Conservation (phyloP, 2,797 vertebrate species). For the Aratinga solstitialis region DNA sequence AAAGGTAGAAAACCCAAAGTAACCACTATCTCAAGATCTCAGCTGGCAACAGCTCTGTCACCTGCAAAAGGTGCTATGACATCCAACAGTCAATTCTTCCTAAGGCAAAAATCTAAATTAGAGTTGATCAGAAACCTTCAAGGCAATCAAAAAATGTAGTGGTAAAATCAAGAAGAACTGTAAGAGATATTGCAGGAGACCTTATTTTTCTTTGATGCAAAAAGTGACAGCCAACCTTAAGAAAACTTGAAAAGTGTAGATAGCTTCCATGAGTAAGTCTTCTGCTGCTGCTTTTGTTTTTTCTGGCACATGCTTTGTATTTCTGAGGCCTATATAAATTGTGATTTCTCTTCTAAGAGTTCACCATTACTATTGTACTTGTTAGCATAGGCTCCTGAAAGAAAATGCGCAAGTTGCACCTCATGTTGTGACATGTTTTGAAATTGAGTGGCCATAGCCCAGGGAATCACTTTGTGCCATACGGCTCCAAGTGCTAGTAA, state of each 20-base stretch:
- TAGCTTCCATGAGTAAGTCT: background rate
- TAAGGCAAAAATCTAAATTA: background rate
- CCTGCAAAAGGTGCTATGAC: background rate
- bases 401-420: background rate
- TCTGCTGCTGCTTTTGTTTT: background rate
- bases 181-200: background rate
- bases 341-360: background rate
- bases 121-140: background rate
- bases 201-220: background rate
- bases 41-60: background rate
- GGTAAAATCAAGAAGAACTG: background rate
- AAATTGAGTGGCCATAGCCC: background rate
- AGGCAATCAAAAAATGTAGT: background rate
- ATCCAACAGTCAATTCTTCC: background rate
- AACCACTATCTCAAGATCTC: background rate
- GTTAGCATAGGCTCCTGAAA: background rate
- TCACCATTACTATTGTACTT: background rate
- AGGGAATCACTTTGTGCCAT: rapidly evolving
- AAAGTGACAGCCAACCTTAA: background rate
- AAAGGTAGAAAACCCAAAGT: background rate
- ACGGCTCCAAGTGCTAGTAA: rapidly evolving
- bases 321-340: background rate
- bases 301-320: background rate
- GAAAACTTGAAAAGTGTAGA: background rate
- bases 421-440: background rate